These are phyloP conservation scores for Tadarida brasiliensis DNA, from an alignment of 2,797 vertebrate species.

Conservation along the genomic window DNA sequence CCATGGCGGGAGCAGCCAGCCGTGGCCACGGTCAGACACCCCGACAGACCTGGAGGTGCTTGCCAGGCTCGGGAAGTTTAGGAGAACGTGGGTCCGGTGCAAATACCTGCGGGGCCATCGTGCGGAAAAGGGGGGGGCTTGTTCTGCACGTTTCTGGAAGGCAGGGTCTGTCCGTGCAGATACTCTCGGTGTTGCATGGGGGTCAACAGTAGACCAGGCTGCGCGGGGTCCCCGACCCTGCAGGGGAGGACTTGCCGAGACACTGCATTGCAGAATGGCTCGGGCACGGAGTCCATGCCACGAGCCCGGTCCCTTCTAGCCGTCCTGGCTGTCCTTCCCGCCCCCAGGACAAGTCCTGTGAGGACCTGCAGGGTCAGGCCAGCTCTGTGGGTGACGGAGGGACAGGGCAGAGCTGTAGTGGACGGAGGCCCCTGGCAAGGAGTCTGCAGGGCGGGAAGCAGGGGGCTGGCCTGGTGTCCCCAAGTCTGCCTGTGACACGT, in stretches of 20 bases:
- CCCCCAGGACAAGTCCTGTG: too few relatives aligned
- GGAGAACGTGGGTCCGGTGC: accelerated
- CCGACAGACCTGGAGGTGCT: accelerated
- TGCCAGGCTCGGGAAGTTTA: accelerated
- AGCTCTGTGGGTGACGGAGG: background rate
- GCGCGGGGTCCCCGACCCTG: background rate
- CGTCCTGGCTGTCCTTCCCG: accelerated
- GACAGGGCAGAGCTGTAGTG: background rate
- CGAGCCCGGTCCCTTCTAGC: background rate
- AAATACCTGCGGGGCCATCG: accelerated
- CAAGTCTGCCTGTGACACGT: background rate
- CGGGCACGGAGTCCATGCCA: accelerated
- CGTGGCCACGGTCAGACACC: accelerated
- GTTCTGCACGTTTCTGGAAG: background rate
- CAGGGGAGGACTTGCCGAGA: background rate
- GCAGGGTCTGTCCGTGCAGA: too few relatives aligned
- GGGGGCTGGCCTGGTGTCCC: background rate
- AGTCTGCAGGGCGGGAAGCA: background rate
- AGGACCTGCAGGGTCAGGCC: accelerated
- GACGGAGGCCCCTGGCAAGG: background rate
- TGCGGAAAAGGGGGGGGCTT: too few relatives aligned
- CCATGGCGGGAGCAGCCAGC: accelerated
- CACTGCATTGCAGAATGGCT: background rate
- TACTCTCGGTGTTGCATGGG: background rate
- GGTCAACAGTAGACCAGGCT: accelerated